phyloP scores from a whole-genome alignment of 92 coral and sea anemone species.

The Zoanthus gigantus region DNA sequence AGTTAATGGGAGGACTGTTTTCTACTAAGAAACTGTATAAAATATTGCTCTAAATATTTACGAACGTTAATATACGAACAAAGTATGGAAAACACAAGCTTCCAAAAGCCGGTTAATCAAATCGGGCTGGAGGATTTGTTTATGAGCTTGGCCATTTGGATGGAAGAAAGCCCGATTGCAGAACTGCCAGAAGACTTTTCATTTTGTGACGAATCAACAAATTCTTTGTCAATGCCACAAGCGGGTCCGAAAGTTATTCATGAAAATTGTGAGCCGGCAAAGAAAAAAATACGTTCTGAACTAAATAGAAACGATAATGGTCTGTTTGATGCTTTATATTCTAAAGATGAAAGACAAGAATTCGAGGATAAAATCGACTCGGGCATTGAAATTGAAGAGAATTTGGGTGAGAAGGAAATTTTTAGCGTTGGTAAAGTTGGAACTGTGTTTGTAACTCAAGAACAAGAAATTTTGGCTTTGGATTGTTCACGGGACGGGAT shows the following conservation, averaged over 20 bases:
- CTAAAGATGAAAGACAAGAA: neutral
- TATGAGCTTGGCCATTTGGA: slow-evolving; percentile 75
- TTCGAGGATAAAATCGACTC: neutral
- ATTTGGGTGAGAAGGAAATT: neutral
- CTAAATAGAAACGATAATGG: neutral
- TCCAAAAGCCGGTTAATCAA: slow-evolving; percentile 28
- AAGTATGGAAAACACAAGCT: slow-evolving; percentile 34
- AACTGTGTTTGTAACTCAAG: slow-evolving; percentile 74
- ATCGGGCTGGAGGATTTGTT: slow-evolving; percentile 62
- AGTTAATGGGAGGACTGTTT: too few relatives aligned
- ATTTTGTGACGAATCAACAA: slow-evolving; percentile 20
- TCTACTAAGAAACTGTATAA: too few relatives aligned
- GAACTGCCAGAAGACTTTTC: neutral
- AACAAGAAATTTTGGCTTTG: slow-evolving; percentile 66
- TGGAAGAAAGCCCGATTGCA: slow-evolving; percentile 76
- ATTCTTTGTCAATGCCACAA: neutral
- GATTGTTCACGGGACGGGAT: slow-evolving; percentile 80
- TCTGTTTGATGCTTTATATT: neutral
- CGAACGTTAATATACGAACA: neutral
- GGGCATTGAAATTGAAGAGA: neutral
- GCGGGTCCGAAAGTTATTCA: neutral
- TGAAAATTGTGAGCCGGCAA: slow-evolving; percentile 7
- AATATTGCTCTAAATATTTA: too few relatives aligned
- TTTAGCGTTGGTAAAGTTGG: slow-evolving; percentile 68
- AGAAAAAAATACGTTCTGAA: slow-evolving; percentile 18